Base-by-base conservation (phyloP, 2,888 invertebrate genomes). In the Agonopterix subpropinquella region DNA sequence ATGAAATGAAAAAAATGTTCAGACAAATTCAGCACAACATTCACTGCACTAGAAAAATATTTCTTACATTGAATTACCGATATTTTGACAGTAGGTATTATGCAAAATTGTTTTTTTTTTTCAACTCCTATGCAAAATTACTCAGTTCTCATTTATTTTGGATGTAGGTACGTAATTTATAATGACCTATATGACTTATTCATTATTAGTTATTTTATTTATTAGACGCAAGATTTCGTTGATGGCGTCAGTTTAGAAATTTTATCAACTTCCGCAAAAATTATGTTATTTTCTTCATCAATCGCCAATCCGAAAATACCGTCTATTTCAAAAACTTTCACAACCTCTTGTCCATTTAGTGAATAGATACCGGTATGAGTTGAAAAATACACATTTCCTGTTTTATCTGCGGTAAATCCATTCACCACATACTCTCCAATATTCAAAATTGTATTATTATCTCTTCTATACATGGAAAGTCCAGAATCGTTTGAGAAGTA, bases 401-500 rank as follows among this genome's bases (percentile, higher is more conserved):
- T 53, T 1, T 50, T 49, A 44, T 70, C 67, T 45, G 51, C 46
- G 13, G 65, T 59, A 7, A 70, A 53, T 4, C 60, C 59, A 47
- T 66, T 64, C 58, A 60, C 47, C 11, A 51, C 47, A 13, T 59
- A 54, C 4, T 62, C 49, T n/a, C 57, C 63, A 10, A 64, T 2
- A 10, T 50, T 11, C 2, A 36, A 7, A 1, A 53, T 50, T 11
- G 41, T 18, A 0, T 18, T 36, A 9, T 45, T 48, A 10, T 18
- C 45, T 52, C 61, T 67, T 1, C 53, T 56, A 11, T 62, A 62
- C 5, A 50, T 43, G 50, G 62, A 76, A 0, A 70, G 45, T 37
- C 77, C 77, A 28, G 71, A 64, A 11, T 69, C 65, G 47, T 77
- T 77, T 1, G 53, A 58, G 49, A 65, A 74, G 18, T 63, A 57